Evolutionary conservation across 2,113 vertebrate species (phyloP), one percentile per base, ranked within the genome.

Genomic region (Phodopus roborovskii): DNA sequence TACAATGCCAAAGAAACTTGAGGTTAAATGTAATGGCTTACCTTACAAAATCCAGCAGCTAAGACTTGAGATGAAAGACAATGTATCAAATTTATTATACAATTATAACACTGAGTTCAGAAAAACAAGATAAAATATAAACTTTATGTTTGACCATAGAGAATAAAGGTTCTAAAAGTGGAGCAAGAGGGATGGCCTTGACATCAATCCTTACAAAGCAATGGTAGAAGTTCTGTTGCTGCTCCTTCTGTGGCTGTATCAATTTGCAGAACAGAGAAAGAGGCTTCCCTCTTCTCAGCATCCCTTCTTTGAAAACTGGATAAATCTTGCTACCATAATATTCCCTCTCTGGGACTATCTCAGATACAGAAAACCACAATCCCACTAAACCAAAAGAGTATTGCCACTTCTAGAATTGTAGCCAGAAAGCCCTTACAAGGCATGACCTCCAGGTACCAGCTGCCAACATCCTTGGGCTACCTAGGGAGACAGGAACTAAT

Each of bases 111-210:
- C 19, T 62, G 68, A 96, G 24, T n/a, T 82, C 74, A 89, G 86
- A 81, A 8, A 36, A 88, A 79, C 5, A 91, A 71, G 60, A n/a
- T 30, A 92, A 96, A 85, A 96, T 86, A 53, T 5, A 92, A n/a
- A 30, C 24, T 56, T 60, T 9, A 12, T 50, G 13, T 62, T 48
- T 94, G 60, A 79, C 16, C 45, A 22, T 89, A 91, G 28, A 94
- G 94, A 91, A 60, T 93, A 33, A 19, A 91, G 26, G 86, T 89
- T 83, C 58, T 48, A 53, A 79, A 53, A 39, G 39, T 79, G 42
- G 16, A 42, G 0, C 17, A 83, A 16, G 83, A 86, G 20, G 3
- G 5, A 22, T 75, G 45, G 30, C 16, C 64, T 62, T 50, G 28
- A 53, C 4, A 66, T 6, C 45, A 74, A 39, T 45, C 53, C 15